Percentiles rank a stretch among this genome's conserved stretches.
These are phyloP conservation scores for Trichogramma dendrolimi DNA, from an alignment of 2,888 invertebrate species.

Conservation along the genomic window DNA sequence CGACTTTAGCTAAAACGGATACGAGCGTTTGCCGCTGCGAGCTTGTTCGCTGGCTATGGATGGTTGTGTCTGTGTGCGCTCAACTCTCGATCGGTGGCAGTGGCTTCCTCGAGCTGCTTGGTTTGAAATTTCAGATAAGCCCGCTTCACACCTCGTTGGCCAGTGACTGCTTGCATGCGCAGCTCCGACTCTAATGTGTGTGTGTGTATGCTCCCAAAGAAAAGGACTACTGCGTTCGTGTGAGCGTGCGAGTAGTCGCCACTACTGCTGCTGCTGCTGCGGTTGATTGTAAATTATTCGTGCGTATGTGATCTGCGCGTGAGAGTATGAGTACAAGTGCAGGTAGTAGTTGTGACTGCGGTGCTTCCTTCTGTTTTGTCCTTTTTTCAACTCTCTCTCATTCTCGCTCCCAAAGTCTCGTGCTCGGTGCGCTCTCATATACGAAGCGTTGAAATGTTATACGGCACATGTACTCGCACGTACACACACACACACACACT, in stretches of 20 bases:
- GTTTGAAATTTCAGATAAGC: slow-evolving; percentile 28
- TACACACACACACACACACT: too few relatives aligned
- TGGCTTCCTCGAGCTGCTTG: not conserved
- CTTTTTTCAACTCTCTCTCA: not conserved
- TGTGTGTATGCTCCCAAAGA: not conserved
- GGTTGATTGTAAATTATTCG: slow-evolving; percentile 18
- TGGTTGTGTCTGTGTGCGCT: too few relatives aligned
- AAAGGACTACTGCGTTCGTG: too few relatives aligned
- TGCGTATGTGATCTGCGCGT: not conserved
- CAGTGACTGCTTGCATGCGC: not conserved
- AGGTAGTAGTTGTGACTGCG: not conserved
- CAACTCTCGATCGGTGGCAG: too few relatives aligned
- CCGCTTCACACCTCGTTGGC: slow-evolving; percentile 23
- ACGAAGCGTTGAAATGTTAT: slow-evolving; percentile 6
- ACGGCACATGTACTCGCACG: not conserved
- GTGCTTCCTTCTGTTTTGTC: not conserved
- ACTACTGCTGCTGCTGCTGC: not conserved
- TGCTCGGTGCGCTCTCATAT: not conserved
- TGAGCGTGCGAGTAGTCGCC: too few relatives aligned
- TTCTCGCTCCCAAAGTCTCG: too few relatives aligned
- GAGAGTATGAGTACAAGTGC: not conserved
- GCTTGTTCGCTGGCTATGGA: too few relatives aligned
- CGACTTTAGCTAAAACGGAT: too few relatives aligned
- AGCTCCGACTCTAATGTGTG: not conserved
- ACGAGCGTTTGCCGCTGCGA: too few relatives aligned